Evolutionary conservation across 1,140 invertebrate species (phyloP), one percentile per base, ranked within the genome.

Genomic region (Drosophila carrolli): DNA sequence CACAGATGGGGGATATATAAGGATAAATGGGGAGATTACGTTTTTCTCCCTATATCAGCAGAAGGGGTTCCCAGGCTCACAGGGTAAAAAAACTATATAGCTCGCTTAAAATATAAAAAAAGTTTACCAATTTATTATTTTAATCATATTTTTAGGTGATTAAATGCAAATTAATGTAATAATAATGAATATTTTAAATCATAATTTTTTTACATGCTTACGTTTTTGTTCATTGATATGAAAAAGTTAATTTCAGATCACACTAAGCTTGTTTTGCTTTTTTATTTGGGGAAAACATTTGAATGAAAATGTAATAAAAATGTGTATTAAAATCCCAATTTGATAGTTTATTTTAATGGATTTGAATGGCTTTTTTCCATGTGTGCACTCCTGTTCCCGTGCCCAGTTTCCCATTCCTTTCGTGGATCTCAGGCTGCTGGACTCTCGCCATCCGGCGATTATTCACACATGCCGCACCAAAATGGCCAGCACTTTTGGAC

Each of bases 391-490:
- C n/a, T 27, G 6, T 14, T 29, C 5, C 27, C 13, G 4, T 38
- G 35, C 16, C 32, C 58, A 29, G 19, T 27, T 14, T 32, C 27
- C 44, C 62, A 38, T 41, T 66, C 43, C 43, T 32, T 62, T 62
- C 23, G 16, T 29, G 4, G 8, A 19, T 40, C 29, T 40, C 54
- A 46, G 67, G 50, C 61, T 55, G 56, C 67, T 32, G 37, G 48
- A 48, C 38, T 72, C 48, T 44, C 54, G 58, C 63, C 65, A 80
- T 81, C 67, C 82, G 78, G 83, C 81, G 84, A 91, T 91, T 91
- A 91, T 91, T 89, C 89, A 91, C 86, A 91, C 86, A 86, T 90
- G 86, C 75, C 72, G 80, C 88, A 88, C 61, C 67, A 56, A 73
- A 68, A 90, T 90, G 77, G 62, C 86, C 85, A 89, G 86, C 80